Evolutionary conservation across 2,113 vertebrate species (phyloP).

Genomic region (Rhinogobius similis): DNA sequence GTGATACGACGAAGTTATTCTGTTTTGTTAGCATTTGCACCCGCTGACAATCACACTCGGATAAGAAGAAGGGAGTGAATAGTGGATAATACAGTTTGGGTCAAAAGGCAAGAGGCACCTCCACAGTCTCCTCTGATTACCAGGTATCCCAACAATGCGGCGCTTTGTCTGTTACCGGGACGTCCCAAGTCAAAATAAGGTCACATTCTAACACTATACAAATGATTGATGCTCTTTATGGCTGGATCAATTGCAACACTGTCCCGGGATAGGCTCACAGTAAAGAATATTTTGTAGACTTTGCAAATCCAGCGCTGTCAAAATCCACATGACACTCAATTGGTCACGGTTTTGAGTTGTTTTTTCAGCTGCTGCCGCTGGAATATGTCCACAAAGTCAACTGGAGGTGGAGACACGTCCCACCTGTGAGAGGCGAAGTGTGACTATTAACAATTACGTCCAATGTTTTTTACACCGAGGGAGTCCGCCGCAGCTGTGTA

Average conservation of each 20-base stretch:
- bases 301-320: conserved; percentile 55
- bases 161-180: conserved; percentile 48
- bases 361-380: conserved; percentile 70
- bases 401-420: conserved; percentile 52
- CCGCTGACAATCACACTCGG: conserved; percentile 21
- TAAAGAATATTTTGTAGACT: conserved; percentile 49
- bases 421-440: conserved; percentile 66
- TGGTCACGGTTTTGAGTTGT: conserved; percentile 58
- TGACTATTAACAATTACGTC: conserved; percentile 16
- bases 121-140: conserved; percentile 50
- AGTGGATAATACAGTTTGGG: conserved; percentile 46
- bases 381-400: conserved; percentile 63
- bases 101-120: conserved; percentile 58
- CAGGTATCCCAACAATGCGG: conserved; percentile 63
- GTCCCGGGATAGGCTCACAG: conserved; percentile 20
- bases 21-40: neutral
- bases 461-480: conserved; percentile 5
- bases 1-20: too few relatives aligned
- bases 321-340: conserved; percentile 47
- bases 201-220: conserved; percentile 26
- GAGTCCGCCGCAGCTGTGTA: conserved; percentile 32
- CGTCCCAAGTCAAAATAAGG: conserved; percentile 52
- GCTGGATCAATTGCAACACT: conserved; percentile 1
- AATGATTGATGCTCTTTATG: conserved; percentile 45
- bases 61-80: conserved; percentile 37